Evolutionary conservation across 2,113 vertebrate species (phyloP).

Genomic region (Columba livia): DNA sequence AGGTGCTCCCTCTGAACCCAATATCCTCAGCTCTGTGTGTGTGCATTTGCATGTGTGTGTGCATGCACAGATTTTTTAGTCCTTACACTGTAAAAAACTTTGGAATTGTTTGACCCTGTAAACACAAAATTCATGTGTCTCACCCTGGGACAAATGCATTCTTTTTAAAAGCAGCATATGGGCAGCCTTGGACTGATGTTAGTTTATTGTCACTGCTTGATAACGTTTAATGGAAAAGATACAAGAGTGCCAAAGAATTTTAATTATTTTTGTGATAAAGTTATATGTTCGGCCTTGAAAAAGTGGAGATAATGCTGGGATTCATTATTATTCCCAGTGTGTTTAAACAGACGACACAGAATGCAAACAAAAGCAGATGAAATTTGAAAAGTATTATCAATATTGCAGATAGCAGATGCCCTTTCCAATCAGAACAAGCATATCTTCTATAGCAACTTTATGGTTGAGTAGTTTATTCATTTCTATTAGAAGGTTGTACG

Average conservation of each 20-base stretch:
- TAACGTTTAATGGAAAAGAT: conserved; percentile 99
- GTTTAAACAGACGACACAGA: conserved; percentile 99
- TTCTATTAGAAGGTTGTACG: conserved; percentile 98
- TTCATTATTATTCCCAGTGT: conserved; percentile 99
- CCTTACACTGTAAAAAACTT: conserved; percentile 72
- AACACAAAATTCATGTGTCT: conserved; percentile 82
- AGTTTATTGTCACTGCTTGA: conserved; percentile 95
- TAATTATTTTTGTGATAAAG: conserved; percentile 99
- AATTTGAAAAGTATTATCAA: conserved; percentile 99
- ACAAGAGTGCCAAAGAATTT: conserved; percentile 98
- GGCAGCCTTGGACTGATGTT: conserved; percentile 89
- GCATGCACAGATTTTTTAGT: conserved; percentile 73
- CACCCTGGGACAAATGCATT: conserved; percentile 80
- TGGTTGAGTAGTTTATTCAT: conserved; percentile 99
- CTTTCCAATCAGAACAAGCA: conserved; percentile 99
- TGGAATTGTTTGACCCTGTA: conserved; percentile 78
- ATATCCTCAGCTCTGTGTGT: conserved; percentile 31
- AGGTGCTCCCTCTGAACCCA: conserved; percentile 56
- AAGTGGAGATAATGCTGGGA: conserved; percentile 99
- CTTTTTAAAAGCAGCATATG: conserved; percentile 86
- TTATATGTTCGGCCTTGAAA: conserved; percentile 99
- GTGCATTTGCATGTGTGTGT: conserved; percentile 31
- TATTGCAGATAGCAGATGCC: conserved; percentile 99
- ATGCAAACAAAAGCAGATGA: conserved; percentile 99
- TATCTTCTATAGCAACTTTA: conserved; percentile 99